Base-by-base conservation (phyloP, 2,113 vertebrate species). In the Burhinus bistriatus region DNA sequence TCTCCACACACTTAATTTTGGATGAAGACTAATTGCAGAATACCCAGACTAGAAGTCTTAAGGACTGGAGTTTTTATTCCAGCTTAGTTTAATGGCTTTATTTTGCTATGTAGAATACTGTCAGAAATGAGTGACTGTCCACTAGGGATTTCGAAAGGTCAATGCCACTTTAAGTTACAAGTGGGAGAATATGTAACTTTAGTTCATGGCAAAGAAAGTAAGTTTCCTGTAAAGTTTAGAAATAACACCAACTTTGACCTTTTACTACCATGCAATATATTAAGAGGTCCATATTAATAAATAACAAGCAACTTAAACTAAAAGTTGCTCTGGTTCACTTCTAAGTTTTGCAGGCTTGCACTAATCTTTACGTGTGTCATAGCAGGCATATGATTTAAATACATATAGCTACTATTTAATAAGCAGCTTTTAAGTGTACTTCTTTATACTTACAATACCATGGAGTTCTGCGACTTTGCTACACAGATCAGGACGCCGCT, bases 401-500 rank as follows among this genome's bases (percentile, higher is more conserved):
- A 51, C 23, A 32, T 47, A 62, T 4, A 68, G 12, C 30, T 84
- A 30, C 16, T 58, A 55, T 9, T 44, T 52, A 91, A 23, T 19
- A 75, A 83, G 27, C 40, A 65, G 49, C 17, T 89, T 76, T 52
- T 57, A 69, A 75, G 61, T 29, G 7, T 7, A 1, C 2, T 47
- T 23, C 1, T 29, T 52, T 25, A 32, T 79, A 99, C 99, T 99
- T 98, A 99, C 99, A 66, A 99, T 98, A 95, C 99, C 99, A 72
- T 98, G 99, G 15, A 98, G 90, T 77, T 99, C 98, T 40, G 99
- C 99, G 88, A 99, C 99, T 91, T 97, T 98, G 89, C 94, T 97
- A 95, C 98, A 99, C 8, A 99, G 98, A 95, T 99, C 99, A 9
- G 99, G 99, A 70, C 98, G 98, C 85, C 97, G 98, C 95, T 99